phyloP scores from a whole-genome alignment of 2,888 invertebrate species.

The Xestia sexstrigata region DNA sequence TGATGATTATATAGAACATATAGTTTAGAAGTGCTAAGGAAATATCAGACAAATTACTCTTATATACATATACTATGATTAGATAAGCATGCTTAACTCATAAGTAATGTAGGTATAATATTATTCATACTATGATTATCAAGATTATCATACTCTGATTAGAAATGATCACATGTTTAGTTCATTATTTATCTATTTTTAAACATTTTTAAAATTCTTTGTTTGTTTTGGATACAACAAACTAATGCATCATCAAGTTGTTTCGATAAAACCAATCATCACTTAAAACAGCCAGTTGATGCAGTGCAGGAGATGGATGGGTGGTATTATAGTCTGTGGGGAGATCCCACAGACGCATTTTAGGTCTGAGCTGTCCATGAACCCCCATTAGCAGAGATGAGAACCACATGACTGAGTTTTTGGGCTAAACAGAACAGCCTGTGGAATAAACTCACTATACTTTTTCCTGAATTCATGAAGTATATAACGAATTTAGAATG shows the following conservation, averaged over 20 bases:
- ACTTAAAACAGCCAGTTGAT: too few species aligned
- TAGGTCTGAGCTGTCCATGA: too few species aligned
- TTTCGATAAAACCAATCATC: too few species aligned
- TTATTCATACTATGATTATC: background rate
- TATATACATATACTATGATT: background rate
- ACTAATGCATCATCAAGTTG: background rate
- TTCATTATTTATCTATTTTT: background rate
- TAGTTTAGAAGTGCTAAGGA: background rate
- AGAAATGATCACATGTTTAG: conserved; percentile 14
- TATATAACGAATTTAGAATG: background rate
- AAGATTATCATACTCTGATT: conserved; percentile 13
- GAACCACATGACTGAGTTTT: too few species aligned
- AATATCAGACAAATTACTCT: background rate
- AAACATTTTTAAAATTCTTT: conserved; percentile 27
- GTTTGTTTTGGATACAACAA: background rate
- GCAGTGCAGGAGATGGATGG: too few species aligned
- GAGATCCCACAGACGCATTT: too few species aligned
- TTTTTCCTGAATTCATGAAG: background rate
- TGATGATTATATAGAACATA: background rate
- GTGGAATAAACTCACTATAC: too few species aligned
- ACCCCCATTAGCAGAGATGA: too few species aligned
- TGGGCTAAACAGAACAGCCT: too few species aligned
- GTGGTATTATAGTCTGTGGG: too few species aligned
- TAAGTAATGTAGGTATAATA: background rate
- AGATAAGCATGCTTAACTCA: background rate